Percentiles rank a stretch among this genome's conserved stretches.
phyloP scores from a whole-genome alignment of 1,140 invertebrate genomes.

The Drosophila chauvacae region DNA sequence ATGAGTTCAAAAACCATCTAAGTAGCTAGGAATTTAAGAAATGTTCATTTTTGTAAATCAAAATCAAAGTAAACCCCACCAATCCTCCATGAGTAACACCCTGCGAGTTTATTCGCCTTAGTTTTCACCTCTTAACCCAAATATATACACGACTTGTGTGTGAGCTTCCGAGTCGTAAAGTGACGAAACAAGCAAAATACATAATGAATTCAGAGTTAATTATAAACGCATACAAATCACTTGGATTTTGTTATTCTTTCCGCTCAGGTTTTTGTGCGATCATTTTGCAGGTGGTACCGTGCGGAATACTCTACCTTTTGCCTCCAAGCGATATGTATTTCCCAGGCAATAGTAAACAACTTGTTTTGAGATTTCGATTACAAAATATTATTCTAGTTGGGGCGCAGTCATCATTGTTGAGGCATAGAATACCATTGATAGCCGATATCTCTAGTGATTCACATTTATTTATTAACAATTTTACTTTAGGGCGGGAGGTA shows the following conservation, averaged over 20 bases:
- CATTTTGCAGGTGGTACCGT: neutral
- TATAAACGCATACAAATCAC: constrained; percentile 57
- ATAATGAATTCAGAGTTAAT: constrained; percentile 47
- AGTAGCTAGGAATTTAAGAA: neutral
- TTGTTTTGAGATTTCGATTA: constrained; percentile 26
- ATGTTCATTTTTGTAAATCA: neutral
- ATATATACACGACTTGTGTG: constrained; percentile 34
- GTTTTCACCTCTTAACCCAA: constrained; percentile 57
- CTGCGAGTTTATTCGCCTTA: constrained; percentile 12
- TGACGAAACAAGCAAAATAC: constrained; percentile 28
- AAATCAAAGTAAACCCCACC: no score
- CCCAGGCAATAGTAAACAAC: constrained; percentile 20
- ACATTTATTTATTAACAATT: neutral
- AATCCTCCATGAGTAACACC: constrained; percentile 57
- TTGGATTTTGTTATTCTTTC: constrained; percentile 38
- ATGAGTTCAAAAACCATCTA: neutral
- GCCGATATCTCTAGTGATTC: constrained; percentile 15
- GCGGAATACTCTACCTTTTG: constrained; percentile 4
- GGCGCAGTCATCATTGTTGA: neutral
- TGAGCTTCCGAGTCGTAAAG: constrained; percentile 17
- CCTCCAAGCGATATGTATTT: neutral
- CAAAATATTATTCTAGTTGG: constrained; percentile 22
- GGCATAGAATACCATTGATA: constrained; percentile 3
- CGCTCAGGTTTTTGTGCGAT: constrained; percentile 1
- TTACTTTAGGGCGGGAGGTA: neutral